A percentile compares a stretch with the other conserved stretches of the same genome.
phyloP scores from a whole-genome alignment of 2,113 vertebrate species.

The Plecotus auritus region DNA sequence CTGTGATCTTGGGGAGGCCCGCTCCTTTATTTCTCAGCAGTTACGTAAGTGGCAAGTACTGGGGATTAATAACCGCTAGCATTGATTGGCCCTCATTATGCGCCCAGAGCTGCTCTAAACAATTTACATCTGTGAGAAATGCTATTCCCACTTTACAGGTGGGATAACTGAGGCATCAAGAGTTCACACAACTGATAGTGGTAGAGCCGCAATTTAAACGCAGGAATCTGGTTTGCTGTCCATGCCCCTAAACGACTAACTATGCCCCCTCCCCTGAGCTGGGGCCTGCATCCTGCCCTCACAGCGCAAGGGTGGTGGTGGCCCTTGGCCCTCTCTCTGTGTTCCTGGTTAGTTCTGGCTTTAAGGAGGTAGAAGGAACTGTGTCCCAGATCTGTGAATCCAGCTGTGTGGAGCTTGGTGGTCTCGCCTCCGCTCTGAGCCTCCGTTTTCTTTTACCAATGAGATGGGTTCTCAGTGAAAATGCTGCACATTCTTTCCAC shows the following conservation, averaged over 20 bases:
- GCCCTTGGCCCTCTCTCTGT: not conserved
- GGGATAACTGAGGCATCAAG: not conserved
- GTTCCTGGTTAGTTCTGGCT: not conserved
- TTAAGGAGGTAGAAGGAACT: not conserved
- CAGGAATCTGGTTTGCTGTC: not conserved
- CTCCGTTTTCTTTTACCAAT: not conserved
- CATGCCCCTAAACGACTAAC: not conserved
- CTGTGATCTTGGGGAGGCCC: not conserved
- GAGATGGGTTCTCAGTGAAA: not conserved
- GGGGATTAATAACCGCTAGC: no score
- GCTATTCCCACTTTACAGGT: not conserved
- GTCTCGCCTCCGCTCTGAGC: not conserved
- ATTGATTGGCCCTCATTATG: not conserved
- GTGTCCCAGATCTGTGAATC: not conserved
- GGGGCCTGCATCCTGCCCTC: no score
- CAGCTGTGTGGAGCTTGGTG: not conserved
- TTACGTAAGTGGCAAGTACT: not conserved
- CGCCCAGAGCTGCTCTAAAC: not conserved
- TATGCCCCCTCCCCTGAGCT: fast-evolving
- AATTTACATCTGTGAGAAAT: not conserved
- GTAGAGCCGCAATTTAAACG: not conserved
- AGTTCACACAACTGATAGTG: not conserved
- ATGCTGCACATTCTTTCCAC: not conserved
- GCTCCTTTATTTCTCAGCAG: not conserved
- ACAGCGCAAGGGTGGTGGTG: not conserved